phyloP scores from a whole-genome alignment of 2,797 vertebrate genomes.

The Arctocebus calabarensis region DNA sequence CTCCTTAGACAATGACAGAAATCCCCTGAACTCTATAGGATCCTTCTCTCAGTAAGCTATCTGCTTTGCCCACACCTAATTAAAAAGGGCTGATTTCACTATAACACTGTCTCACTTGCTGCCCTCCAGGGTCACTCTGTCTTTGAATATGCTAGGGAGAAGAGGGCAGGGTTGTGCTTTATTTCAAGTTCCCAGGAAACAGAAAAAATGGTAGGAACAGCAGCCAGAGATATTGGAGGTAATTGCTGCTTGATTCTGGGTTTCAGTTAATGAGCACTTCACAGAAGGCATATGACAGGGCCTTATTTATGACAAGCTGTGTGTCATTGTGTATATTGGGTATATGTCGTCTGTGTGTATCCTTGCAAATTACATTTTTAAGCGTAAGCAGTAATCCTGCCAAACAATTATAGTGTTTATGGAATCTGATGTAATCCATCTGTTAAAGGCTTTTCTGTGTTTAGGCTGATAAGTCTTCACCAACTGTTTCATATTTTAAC shows the following conservation, averaged over 20 bases:
- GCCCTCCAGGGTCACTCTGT: constrained; percentile 18
- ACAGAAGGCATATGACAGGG: constrained; percentile 65
- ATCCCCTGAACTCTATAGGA: constrained; percentile 29
- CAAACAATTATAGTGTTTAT: constrained; percentile 89
- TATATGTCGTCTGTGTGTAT: constrained; percentile 79
- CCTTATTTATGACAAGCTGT: constrained; percentile 63
- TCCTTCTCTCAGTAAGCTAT: constrained; percentile 52
- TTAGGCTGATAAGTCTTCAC: constrained; percentile 82
- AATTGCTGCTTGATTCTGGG: constrained; percentile 70
- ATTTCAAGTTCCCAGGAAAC: constrained; percentile 55
- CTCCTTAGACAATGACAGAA: constrained; percentile 61
- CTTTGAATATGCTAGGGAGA: not conserved
- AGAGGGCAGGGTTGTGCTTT: not conserved
- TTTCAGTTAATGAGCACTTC: constrained; percentile 46
- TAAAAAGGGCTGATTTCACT: constrained; percentile 65
- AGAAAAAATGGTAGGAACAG: constrained; percentile 63
- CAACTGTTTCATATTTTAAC: constrained; percentile 61
- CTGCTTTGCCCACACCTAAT: constrained; percentile 60
- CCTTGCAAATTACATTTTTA: constrained; percentile 84
- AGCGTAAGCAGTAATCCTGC: constrained; percentile 85
- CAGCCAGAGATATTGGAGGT: constrained; percentile 65
- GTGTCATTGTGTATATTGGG: constrained; percentile 40
- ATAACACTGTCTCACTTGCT: constrained; percentile 54
- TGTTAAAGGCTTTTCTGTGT: constrained; percentile 86
- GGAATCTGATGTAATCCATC: constrained; percentile 87